These are phyloP conservation scores for Mesembrinibis cayennensis DNA, from an alignment of 2,113 vertebrate genomes.

Conservation along the genomic window DNA sequence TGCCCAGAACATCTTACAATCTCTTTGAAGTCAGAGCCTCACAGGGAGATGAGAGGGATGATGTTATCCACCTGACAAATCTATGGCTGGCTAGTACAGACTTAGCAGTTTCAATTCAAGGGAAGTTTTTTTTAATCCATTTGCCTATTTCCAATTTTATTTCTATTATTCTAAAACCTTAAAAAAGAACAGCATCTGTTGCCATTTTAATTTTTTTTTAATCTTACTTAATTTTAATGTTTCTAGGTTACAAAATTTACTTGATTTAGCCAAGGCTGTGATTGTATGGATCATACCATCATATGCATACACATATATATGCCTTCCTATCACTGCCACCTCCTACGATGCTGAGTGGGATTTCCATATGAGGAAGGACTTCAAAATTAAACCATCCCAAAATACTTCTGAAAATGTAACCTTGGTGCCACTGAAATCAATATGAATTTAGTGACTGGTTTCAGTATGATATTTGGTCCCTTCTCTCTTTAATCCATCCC, in stretches of 20 bases:
- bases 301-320: slow-evolving; percentile 63
- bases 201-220: not conserved
- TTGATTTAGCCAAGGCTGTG: slow-evolving; percentile 45
- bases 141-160: slow-evolving; percentile 31
- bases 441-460: not conserved
- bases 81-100: not conserved
- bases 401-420: slow-evolving; percentile 52
- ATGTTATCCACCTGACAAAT: slow-evolving; percentile 36
- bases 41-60: not conserved
- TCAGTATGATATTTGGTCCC: not conserved
- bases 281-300: slow-evolving; percentile 59
- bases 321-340: slow-evolving; percentile 58
- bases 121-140: not conserved
- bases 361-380: slow-evolving; percentile 63
- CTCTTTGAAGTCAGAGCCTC: slow-evolving; percentile 20
- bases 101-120: slow-evolving; percentile 25
- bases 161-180: slow-evolving; percentile 56
- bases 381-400: slow-evolving; percentile 43
- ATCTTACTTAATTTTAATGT: slow-evolving; percentile 55
- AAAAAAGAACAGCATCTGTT: slow-evolving; percentile 55
- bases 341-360: slow-evolving; percentile 56
- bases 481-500: not conserved
- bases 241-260: slow-evolving; percentile 63
- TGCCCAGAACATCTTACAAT: not conserved
- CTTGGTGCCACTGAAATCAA: not conserved